Conservation (phyloP, 1,140 invertebrate species). For the Ceratitis capitata region DNA sequence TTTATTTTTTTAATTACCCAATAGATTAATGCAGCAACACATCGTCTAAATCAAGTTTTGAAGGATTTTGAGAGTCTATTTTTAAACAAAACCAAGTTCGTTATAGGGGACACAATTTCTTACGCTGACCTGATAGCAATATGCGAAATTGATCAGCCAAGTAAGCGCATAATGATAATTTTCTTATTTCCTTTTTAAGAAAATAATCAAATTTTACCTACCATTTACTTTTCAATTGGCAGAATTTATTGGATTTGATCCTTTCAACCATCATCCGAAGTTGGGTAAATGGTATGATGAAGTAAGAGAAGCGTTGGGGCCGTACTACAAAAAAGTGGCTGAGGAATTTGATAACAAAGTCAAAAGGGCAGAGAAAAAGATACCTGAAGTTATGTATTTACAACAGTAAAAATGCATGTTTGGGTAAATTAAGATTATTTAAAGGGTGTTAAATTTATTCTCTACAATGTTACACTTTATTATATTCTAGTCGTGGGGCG, state of each 20-base stretch:
- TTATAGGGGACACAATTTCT: slow-evolving; percentile 75
- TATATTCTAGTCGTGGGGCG: neutral
- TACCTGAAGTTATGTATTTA: slow-evolving; percentile 44
- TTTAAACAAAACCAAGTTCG: slow-evolving; percentile 71
- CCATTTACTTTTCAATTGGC: neutral
- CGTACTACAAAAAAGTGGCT: slow-evolving; percentile 54
- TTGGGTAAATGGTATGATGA: slow-evolving; percentile 73
- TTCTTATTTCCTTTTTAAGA: too few relatives aligned
- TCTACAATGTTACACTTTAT: neutral
- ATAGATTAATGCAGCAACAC: slow-evolving; percentile 66
- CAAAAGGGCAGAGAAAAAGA: slow-evolving; percentile 50
- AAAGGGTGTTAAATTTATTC: neutral
- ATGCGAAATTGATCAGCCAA: slow-evolving; percentile 85
- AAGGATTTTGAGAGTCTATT: slow-evolving; percentile 73
- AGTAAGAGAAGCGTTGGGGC: slow-evolving; percentile 70
- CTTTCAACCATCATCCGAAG: slow-evolving; percentile 68
- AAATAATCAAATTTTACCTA: too few relatives aligned
- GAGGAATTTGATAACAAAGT: slow-evolving; percentile 56
- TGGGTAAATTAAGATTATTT: neutral
- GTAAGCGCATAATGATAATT: slow-evolving; percentile 62
- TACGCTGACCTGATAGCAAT: slow-evolving; percentile 83
- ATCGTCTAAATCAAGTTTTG: slow-evolving; percentile 68
- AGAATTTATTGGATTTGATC: slow-evolving; percentile 73
- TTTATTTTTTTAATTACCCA: neutral
- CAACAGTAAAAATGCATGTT: slow-evolving; percentile 42